Evolutionary conservation across 2,888 invertebrate species (phyloP).

Genomic region (Ophion slaviceki): DNA sequence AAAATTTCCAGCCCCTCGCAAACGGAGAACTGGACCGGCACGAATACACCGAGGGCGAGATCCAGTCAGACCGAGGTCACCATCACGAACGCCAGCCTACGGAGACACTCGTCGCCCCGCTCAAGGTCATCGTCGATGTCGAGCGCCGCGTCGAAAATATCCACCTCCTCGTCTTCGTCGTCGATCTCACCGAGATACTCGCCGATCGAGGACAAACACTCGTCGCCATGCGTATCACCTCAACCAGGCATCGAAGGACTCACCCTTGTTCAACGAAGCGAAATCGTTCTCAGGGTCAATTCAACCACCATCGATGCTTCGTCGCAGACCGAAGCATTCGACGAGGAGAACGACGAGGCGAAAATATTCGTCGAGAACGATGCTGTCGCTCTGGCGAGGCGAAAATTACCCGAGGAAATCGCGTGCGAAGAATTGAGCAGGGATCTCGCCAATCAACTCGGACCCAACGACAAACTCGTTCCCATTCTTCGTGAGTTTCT

Average conservation of each 20-base stretch:
- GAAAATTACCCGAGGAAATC: constrained; percentile 89
- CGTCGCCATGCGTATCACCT: constrained; percentile 79
- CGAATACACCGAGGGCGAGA: constrained; percentile 69
- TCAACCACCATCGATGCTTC: constrained; percentile 87
- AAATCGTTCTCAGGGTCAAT: constrained; percentile 87
- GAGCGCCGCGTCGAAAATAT: constrained; percentile 65
- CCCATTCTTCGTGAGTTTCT: constrained; percentile 85
- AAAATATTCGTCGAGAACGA: constrained; percentile 68
- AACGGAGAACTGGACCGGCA: constrained; percentile 76
- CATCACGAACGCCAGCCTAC: constrained; percentile 46
- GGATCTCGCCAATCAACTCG: constrained; percentile 87
- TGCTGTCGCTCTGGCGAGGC: constrained; percentile 84
- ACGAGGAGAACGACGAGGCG: constrained; percentile 74
- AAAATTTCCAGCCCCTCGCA: constrained; percentile 81
- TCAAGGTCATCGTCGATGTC: constrained; percentile 72
- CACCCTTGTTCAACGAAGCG: constrained; percentile 87
- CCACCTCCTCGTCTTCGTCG: constrained; percentile 69
- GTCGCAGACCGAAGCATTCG: constrained; percentile 85
- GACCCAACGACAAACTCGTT: constrained; percentile 88
- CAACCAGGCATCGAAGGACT: constrained; percentile 84
- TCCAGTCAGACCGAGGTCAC: constrained; percentile 67
- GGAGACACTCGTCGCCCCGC: constrained; percentile 63
- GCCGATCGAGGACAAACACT: constrained; percentile 72
- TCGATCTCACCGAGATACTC: constrained; percentile 76
- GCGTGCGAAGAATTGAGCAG: constrained; percentile 90